phyloP scores from a whole-genome alignment of 2,888 invertebrate genomes.

The Imbricaverruca yamaguchii region DNA sequence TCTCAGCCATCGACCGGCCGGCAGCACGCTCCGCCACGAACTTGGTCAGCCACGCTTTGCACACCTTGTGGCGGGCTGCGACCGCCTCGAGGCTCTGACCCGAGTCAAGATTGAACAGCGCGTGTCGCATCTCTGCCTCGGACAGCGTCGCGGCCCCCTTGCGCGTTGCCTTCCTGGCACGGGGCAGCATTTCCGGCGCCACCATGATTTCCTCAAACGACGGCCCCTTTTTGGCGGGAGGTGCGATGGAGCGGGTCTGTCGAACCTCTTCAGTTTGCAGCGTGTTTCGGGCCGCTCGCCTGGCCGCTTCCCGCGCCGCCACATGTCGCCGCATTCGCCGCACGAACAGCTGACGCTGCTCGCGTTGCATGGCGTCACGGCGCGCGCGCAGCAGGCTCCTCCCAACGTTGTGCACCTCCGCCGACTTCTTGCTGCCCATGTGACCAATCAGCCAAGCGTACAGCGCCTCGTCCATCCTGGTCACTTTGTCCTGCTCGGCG shows the following conservation, averaged over 20 bases:
- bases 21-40: neutral
- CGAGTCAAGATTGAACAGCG: neutral
- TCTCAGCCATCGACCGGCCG: neutral
- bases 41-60: neutral
- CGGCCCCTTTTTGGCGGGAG: neutral
- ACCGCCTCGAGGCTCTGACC: neutral
- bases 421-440: slow-evolving; percentile 9
- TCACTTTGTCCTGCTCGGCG: neutral
- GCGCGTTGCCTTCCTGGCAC: neutral
- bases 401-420: neutral
- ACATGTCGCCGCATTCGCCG: neutral
- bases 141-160: neutral
- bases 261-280: too few relatives aligned
- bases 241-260: neutral
- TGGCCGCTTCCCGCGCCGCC: neutral
- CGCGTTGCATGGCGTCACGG: neutral
- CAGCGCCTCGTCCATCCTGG: neutral
- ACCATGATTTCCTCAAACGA: neutral
- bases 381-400: neutral
- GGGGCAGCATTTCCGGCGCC: neutral
- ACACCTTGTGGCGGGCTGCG: neutral
- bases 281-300: neutral
- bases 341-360: neutral
- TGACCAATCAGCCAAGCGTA: slow-evolving; percentile 7
- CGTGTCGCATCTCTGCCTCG: neutral